Percentiles rank a stretch among this genome's conserved stretches.
phyloP scores from a whole-genome alignment of 2,797 vertebrate species.

The Chiroxiphia lanceolata region DNA sequence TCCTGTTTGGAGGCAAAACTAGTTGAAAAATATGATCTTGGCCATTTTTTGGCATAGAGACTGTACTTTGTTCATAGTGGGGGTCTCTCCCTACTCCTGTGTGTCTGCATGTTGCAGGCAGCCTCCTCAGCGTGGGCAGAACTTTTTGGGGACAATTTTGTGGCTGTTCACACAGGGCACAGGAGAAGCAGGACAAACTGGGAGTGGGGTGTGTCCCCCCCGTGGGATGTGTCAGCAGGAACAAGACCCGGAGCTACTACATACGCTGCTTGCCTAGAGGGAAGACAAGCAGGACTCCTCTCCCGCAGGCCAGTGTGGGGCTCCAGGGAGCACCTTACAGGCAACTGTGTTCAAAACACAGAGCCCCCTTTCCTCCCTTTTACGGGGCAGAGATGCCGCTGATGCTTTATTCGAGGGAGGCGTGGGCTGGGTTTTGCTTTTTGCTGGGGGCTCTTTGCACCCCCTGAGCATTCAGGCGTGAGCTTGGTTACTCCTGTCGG shows the following conservation, averaged over 20 bases:
- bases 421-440: neutral
- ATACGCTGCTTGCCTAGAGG: rapidly evolving
- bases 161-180: rapidly evolving
- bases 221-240: rapidly evolving
- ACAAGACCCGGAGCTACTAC: neutral
- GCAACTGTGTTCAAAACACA: rapidly evolving
- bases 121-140: rapidly evolving
- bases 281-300: rapidly evolving
- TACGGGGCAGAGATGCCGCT: rapidly evolving
- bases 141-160: neutral
- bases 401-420: rapidly evolving
- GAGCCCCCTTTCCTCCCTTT: rapidly evolving
- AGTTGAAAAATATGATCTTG: rapidly evolving
- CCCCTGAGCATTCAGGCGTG: rapidly evolving
- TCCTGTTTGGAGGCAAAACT: neutral
- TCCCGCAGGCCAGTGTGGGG: rapidly evolving
- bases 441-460: neutral
- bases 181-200: rapidly evolving
- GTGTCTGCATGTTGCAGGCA: neutral
- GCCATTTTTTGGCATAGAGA: neutral
- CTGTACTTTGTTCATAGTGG: neutral
- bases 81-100: neutral
- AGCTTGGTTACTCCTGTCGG: rapidly evolving
- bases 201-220: rapidly evolving
- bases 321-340: rapidly evolving